Base-by-base conservation (phyloP, 2,888 invertebrate species). In the Entomobrya multifasciata region DNA sequence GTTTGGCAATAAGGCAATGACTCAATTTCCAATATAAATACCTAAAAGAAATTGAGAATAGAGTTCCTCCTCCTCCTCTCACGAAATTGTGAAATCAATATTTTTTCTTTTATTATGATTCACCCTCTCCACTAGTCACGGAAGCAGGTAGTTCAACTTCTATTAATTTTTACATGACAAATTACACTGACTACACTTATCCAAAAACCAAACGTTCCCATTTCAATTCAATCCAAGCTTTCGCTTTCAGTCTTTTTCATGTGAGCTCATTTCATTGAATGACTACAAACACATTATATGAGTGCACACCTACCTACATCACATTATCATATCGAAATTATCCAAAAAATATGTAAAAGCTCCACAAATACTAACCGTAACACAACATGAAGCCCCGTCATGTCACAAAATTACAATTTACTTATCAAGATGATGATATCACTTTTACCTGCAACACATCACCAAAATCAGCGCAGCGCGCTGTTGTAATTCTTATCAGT, bases 81-180 rank as follows among this genome's bases (percentile, higher is more conserved):
- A 36, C 4, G 60, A 27, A 13, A 30, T 27, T 65, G 65, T 65
- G 65, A 65, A 65, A 65, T 65, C 65, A 65, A 65, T 65, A 65
- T 36, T 8, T 65, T 65, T 27, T 60, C 60, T 10, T 57, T 57
- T 22, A 25, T 25, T 27, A 60, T 60, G 30, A 60, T 1, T 60
- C 65, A 65, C 36, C 30, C 65, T 36, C n/a, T 65, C 65, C 17
- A 8, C 30, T 65, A 25, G 25, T 55, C n/a, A 17, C 17, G 20
- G 55, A 55, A 55, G 20, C 55, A 20, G 17, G 17, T 17, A 55
- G 8, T 17, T 20, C 1, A 1, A 20, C 20, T 1, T 36, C 8
- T 36, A 36, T 36, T 36, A 36, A n/a, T 36, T 36, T 36, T 36
- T 4, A 36, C 36, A 36, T 36, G 36, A 36, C 36, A 36, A 36